Evolutionary conservation across 2,113 vertebrate genomes (phyloP).

Genomic region (Numenius arquata): DNA sequence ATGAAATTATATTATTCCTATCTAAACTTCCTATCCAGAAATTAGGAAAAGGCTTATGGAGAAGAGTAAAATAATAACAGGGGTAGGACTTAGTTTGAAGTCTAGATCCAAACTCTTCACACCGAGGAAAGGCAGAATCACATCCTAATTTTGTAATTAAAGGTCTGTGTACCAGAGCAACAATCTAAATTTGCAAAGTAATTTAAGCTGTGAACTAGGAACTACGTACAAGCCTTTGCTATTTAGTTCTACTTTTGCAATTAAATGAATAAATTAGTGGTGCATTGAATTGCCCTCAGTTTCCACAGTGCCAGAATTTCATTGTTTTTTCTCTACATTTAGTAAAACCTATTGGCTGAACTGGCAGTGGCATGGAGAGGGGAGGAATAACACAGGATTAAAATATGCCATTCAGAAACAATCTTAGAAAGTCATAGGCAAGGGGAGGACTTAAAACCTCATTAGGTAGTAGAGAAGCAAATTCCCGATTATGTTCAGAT

Average conservation of each 20-base stretch:
- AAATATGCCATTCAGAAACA: not conserved
- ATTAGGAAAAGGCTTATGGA: not conserved
- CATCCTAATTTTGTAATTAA: not conserved
- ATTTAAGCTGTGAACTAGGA: not conserved
- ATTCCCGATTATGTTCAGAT: not conserved
- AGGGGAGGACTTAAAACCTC: not conserved
- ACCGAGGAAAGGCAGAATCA: not conserved
- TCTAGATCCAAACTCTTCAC: not conserved
- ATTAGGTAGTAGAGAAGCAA: not conserved
- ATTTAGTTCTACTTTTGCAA: not conserved
- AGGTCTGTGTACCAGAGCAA: not conserved
- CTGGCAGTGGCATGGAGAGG: not conserved
- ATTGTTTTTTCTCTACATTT: not conserved
- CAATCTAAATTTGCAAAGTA: not conserved
- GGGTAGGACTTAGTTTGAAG: not conserved
- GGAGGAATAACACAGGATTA: not conserved
- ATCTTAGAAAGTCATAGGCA: not conserved
- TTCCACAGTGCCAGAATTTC: not conserved
- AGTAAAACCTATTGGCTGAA: not conserved
- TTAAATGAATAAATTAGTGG: not conserved
- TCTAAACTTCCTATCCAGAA: not conserved
- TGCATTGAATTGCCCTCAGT: not conserved
- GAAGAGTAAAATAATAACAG: not conserved
- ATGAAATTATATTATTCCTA: not conserved
- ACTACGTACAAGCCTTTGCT: not conserved